These are phyloP conservation scores for human DNA, from an alignment of 2,113 vertebrate species.

Conservation along the genomic window DNA sequence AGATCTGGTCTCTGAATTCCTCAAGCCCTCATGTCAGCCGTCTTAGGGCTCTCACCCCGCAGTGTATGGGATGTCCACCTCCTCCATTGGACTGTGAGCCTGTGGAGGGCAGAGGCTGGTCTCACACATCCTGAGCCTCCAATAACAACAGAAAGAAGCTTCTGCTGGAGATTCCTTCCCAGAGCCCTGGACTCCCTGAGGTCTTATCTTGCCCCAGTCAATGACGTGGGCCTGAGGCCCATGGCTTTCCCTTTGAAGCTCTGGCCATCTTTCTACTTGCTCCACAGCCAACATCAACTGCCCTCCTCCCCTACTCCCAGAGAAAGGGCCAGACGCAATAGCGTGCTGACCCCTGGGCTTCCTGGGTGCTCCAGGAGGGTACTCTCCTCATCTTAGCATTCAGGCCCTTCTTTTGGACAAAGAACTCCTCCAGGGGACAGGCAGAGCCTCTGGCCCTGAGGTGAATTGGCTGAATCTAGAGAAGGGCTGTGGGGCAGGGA, in stretches of 20 bases:
- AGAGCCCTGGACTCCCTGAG: not conserved
- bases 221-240: too few relatives aligned
- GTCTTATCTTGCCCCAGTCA: not conserved
- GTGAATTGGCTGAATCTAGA: not conserved
- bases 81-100: not conserved
- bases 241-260: not conserved
- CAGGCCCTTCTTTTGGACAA: not conserved
- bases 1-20: not conserved
- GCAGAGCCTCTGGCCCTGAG: not conserved
- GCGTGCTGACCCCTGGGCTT: too few relatives aligned
- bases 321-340: not conserved
- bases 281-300: not conserved
- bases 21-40: too few relatives aligned
- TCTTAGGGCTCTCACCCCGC: rapidly evolving
- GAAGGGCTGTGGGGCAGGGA: not conserved
- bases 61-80: not conserved
- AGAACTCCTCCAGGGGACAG: rapidly evolving
- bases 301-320: rapidly evolving
- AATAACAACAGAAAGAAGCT: rapidly evolving
- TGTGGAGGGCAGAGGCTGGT: not conserved
- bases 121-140: too few relatives aligned
- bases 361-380: too few relatives aligned
- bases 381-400: not conserved
- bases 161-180: rapidly evolving
- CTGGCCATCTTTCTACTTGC: not conserved